Evolutionary conservation across 2,888 invertebrate species (phyloP), one percentile per base, ranked within the genome.

Genomic region (Cephonodes hylas): DNA sequence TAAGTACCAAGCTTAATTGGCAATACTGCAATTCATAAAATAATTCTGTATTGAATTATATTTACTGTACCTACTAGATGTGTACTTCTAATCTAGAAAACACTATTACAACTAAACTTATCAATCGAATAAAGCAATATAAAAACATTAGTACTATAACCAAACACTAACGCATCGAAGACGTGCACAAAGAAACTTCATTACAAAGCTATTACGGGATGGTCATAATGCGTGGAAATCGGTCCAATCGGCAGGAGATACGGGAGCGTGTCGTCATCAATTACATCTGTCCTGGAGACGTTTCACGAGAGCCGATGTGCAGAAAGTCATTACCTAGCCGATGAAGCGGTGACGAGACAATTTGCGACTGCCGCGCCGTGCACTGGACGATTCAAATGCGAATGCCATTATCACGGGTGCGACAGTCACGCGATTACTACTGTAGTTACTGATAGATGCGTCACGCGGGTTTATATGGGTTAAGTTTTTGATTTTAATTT

Each of bases 321-420:
- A 18, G 22, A 53, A 53, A 45, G 76, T 69, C 72, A 80, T 81
- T 77, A 80, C 66, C 66, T 69, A 61, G 72, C 67, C 74, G 75
- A 77, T 81, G 72, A 73, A 68, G 69, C 69, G 20, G 18, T 44
- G 59, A 81, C 79, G 72, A 79, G 78, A 83, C 80, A 84, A 84
- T 83, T 77, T 79, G 77, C 73, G 71, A 71, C 34, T 53, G 58
- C 44, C 42, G 8, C 22, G 22, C 34, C 15, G 42, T 42, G 20
- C 15, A 25, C 53, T 15, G 53, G 10, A 27, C 27, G 53, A n/a
- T 27, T 53, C 3, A 18, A 8, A 4, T 10, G 0, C 3, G 18
- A 0, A 15, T 6, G 48, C 59, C 62, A 58, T n/a, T 60, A 63
- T 45, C 45, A 57, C 13, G n/a, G 45, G 25, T 1, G n/a, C 4